Base-by-base conservation (phyloP, 2,797 vertebrate species). In the Danio kyathit region DNA sequence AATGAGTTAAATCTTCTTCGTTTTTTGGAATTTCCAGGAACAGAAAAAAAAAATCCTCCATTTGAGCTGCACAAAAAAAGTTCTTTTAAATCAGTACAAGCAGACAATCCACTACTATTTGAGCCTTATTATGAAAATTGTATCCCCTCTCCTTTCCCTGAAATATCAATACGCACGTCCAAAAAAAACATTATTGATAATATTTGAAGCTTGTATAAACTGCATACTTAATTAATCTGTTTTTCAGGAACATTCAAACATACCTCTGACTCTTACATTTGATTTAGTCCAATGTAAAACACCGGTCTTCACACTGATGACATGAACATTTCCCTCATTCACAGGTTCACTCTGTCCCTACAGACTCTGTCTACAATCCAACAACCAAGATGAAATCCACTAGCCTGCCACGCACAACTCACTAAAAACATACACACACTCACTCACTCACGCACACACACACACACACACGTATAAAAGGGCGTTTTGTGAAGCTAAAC, bases 311-410 rank as follows among this genome's bases (percentile, higher is more conserved):
- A 16, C 11, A 48, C 17, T 69, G 10, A 69, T 59, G 43, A 77
- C 29, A 29, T 29, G 29, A 29, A 29, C 29, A 29, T 29, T 29
- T 29, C 29, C 29, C 29, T 29, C 29, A 29, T 6, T 40, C 66
- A 77, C 57, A 21, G 11, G 38, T 65, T 64, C 52, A n/a, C 49
- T 49, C 57, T 46, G 71, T 57, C 73, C 59, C 46, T 51, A 60
- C 41, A 29, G 7, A 51, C 41, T 72, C 76, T 48, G 43, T 67
- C 49, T 76, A 43, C 16, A n/a, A 17, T 73, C 59, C 64, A 67
- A 60, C 41, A 74, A 43, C 51, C 46, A 51, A 49, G 48, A 46
- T 21, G 19, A 7, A 41, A 57, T 48, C 60, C 17, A 46, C 59
- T 67, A 43, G 43, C 5, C 67, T 48, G 11, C 54, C 44, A 38